A percentile compares a stretch with the other conserved stretches of the same genome.
phyloP scores from a whole-genome alignment of 2,888 invertebrate species.

The Andrena fulva region DNA sequence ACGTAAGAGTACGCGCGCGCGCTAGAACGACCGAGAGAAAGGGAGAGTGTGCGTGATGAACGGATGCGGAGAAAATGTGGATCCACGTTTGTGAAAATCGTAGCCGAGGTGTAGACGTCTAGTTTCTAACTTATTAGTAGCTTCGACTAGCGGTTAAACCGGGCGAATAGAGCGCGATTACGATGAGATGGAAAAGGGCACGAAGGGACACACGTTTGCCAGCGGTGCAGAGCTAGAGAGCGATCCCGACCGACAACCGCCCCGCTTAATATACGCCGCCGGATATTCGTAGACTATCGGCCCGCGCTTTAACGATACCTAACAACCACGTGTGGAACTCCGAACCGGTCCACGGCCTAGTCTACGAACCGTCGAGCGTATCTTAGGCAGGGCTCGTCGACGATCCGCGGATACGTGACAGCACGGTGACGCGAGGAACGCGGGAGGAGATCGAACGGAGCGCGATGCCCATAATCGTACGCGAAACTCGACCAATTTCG shows the following conservation, averaged over 20 bases:
- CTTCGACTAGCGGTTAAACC: slow-evolving; percentile 62
- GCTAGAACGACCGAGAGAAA: slow-evolving; percentile 36
- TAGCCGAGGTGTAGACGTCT: slow-evolving; percentile 62
- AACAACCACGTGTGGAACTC: not conserved
- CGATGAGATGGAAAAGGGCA: slow-evolving; percentile 41
- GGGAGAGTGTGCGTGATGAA: slow-evolving; percentile 16
- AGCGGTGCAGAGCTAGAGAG: slow-evolving; percentile 18
- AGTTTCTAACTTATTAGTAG: slow-evolving; percentile 78
- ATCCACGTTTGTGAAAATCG: slow-evolving; percentile 50
- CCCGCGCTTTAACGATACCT: not conserved
- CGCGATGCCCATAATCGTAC: slow-evolving; percentile 60
- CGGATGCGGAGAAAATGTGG: slow-evolving; percentile 41
- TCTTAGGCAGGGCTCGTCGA: slow-evolving; percentile 26
- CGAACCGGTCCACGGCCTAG: not conserved
- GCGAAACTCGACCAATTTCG: slow-evolving; percentile 43
- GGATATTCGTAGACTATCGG: slow-evolving; percentile 7
- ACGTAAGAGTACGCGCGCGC: slow-evolving; percentile 59
- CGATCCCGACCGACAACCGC: slow-evolving; percentile 4
- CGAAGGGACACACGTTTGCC: slow-evolving; percentile 36
- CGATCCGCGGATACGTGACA: not conserved
- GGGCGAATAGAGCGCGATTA: slow-evolving; percentile 18
- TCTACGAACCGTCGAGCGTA: slow-evolving; percentile 18
- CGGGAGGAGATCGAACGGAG: slow-evolving; percentile 35
- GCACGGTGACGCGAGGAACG: not conserved
- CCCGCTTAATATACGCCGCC: slow-evolving; percentile 35